A percentile compares a stretch with the other conserved stretches of the same genome.
Evolutionary conservation across 2,113 vertebrate genomes (phyloP).

Genomic region (Callopanchax toddi): DNA sequence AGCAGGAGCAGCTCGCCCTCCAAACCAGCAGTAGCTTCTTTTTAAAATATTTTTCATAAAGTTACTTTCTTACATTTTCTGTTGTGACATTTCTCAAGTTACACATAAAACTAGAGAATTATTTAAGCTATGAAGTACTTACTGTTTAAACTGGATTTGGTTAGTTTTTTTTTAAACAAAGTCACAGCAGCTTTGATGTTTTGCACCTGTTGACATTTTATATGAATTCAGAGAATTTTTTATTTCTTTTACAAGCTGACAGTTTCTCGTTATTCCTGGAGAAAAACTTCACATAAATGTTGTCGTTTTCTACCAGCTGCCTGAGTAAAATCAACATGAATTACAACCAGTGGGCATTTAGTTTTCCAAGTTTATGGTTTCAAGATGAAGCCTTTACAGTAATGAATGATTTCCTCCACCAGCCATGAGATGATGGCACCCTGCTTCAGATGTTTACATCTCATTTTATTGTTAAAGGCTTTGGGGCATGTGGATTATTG

Average conservation of each 20-base stretch:
- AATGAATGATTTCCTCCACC: not conserved
- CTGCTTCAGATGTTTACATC: slow-evolving; percentile 5
- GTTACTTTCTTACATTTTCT: no score
- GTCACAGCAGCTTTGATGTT: no score
- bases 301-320: not conserved
- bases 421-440: not conserved
- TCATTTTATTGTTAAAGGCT: slow-evolving; percentile 11
- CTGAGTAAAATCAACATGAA: no score
- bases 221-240: not conserved
- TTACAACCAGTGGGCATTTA: not conserved
- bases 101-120: no score
- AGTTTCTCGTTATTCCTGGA: not conserved
- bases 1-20: slow-evolving; percentile 56
- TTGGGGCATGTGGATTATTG: not conserved
- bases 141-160: no score
- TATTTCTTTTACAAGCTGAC: not conserved
- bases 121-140: no score
- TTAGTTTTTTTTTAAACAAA: no score
- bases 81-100: no score
- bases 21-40: slow-evolving; percentile 65
- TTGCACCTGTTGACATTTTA: not conserved
- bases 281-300: not conserved
- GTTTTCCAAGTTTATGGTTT: not conserved
- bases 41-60: not conserved
- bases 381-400: not conserved